A percentile compares a stretch with the other conserved stretches of the same genome.
Evolutionary conservation across 2,888 invertebrate species (phyloP).

Genomic region (Meghimatium bilineatum): DNA sequence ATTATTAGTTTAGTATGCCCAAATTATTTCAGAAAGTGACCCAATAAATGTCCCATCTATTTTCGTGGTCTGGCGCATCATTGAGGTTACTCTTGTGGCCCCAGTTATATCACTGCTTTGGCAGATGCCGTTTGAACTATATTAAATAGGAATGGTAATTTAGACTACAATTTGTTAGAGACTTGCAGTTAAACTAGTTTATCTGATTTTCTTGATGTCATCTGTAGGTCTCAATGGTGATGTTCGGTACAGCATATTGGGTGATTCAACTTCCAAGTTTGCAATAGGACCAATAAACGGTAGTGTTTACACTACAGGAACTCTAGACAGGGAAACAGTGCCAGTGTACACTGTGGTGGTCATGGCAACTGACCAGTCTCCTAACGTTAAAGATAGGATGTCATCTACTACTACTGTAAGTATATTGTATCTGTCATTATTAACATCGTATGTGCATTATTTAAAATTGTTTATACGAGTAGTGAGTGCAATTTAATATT

Average conservation of each 20-base stretch:
- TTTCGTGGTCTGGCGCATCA: too few species aligned
- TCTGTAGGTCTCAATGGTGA: conserved; percentile 88
- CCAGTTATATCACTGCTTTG: too few species aligned
- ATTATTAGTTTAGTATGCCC: too few species aligned
- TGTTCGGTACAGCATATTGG: conserved; percentile 87
- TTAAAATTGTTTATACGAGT: too few species aligned
- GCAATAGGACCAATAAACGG: conserved; percentile 87
- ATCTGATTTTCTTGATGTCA: conserved; percentile 7
- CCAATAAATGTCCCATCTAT: too few species aligned
- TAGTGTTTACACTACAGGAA: conserved; percentile 86
- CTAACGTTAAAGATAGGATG: conserved; percentile 62
- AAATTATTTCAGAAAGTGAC: too few species aligned
- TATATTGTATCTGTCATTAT: not conserved
- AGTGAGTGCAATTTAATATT: too few species aligned
- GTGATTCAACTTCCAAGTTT: conserved; percentile 86
- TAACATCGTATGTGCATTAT: too few species aligned
- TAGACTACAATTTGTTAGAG: too few species aligned
- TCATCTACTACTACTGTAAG: conserved; percentile 81
- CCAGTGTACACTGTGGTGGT: conserved; percentile 90
- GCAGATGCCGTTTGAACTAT: too few species aligned
- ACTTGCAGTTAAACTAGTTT: conserved; percentile 5
- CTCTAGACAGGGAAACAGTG: conserved; percentile 89
- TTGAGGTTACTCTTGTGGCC: too few species aligned
- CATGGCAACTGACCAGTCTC: conserved; percentile 90
- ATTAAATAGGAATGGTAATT: too few species aligned